Percentiles rank a stretch among this genome's conserved stretches.
These are phyloP conservation scores for Peromyscus polionotus DNA, from an alignment of 2,113 vertebrate genomes.

Conservation along the genomic window DNA sequence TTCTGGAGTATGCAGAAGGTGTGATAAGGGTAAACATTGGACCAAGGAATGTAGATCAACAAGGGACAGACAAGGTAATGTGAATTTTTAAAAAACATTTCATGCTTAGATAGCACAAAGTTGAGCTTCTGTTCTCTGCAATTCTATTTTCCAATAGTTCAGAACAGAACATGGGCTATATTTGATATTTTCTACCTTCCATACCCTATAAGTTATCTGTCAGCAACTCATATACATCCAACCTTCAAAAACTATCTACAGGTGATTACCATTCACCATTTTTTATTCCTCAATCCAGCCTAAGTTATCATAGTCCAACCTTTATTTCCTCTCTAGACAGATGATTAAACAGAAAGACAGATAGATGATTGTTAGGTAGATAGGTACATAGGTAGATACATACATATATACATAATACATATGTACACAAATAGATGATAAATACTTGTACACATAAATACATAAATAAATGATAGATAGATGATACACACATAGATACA, in stretches of 20 bases:
- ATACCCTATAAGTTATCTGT: not conserved
- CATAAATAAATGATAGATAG: not conserved
- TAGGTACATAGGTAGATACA: not conserved
- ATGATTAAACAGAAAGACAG: not conserved
- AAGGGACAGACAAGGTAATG: too few relatives aligned
- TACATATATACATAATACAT: not conserved
- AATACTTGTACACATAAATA: not conserved
- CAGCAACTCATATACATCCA: not conserved
- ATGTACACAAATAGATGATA: not conserved
- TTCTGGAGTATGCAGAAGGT: too few relatives aligned
- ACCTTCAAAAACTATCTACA: not conserved
- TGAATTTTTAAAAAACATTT: not conserved
- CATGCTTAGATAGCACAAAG: not conserved
- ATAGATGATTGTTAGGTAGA: not conserved
- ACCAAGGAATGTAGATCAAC: too few relatives aligned
- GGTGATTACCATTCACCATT: not conserved
- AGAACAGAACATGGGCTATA: not conserved
- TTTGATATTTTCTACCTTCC: not conserved
- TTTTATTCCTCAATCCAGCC: not conserved
- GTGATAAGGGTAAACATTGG: too few relatives aligned
- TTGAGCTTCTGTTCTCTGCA: not conserved
- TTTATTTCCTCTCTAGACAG: too few relatives aligned
- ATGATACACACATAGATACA: not conserved
- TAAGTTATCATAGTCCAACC: not conserved
- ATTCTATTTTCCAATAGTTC: not conserved